Base-by-base conservation (phyloP, 1,140 invertebrate species). In the Oryctes rhinoceros region DNA sequence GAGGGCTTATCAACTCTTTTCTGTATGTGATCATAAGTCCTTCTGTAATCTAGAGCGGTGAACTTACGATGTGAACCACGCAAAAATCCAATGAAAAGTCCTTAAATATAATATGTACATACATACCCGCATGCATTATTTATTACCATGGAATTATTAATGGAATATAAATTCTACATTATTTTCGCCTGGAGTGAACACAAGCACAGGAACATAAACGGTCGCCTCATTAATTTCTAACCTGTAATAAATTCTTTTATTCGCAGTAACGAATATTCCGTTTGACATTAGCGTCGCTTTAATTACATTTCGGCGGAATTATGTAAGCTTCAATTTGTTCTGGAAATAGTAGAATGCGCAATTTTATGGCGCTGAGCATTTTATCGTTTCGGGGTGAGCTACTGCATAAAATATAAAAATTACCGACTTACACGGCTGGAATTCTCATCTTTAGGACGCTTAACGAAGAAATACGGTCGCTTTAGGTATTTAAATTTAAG, bases 201-300 rank as follows among this genome's bases (percentile, higher is more conserved):
- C 53, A 59, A 59, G 18, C 53, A n/a, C 5, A n/a, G n/a, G n/a
- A n/a, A n/a, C n/a, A n/a, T n/a, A n/a, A n/a, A n/a, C n/a, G n/a
- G n/a, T 18, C 7, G 15, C 3, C 39, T 10, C 39, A 44, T 59
- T 18, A 18, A 59, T 18, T 59, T 18, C 18, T 59, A 59, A 59
- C 6, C 53, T 59, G 53, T n/a, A 59, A 59, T 59, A 59, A 59
- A 59, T 59, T 18, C 53, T n/a, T 18, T 59, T 18, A 59, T 59
- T 59, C 18, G 53, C 18, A 59, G 53, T 18, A n/a, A 18, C 15
- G 53, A 59, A 59, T 18, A 59, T 59, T 59, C 15, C 18, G n/a
- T 59, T 59, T 18, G 7, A 18, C 7, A 18, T 59, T 18, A 13
- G 15, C 53, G 13, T 59, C 53, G 53, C 15, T 18, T 0, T 59